Conservation (phyloP, 37 sponge, comb jelly and placozoan genomes). For the Cliona cf. orientalis region DNA sequence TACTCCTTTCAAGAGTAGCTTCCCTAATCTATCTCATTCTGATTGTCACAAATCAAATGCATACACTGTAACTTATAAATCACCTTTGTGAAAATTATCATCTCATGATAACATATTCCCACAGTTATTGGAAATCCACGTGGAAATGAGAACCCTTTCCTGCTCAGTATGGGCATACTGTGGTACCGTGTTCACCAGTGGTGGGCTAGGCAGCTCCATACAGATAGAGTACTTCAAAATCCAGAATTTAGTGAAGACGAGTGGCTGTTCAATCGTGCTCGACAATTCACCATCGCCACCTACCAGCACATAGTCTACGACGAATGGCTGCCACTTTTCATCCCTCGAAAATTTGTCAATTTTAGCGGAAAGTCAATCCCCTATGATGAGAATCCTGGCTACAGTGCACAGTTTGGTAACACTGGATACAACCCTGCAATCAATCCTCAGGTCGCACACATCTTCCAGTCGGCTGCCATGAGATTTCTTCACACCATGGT, state of each 20-base stretch:
- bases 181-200: slow-evolving; percentile 95
- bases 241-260: slow-evolving; percentile 69
- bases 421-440: slow-evolving; percentile 85
- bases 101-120: not conserved
- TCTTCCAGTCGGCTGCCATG: slow-evolving; percentile 96
- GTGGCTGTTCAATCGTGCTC: slow-evolving; percentile 89
- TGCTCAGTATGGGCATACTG: slow-evolving; percentile 85
- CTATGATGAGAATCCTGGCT: slow-evolving; percentile 43
- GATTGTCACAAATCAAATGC: too few relatives aligned
- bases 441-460: slow-evolving; percentile 88
- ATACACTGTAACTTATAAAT: too few relatives aligned
- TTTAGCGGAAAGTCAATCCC: not conserved
- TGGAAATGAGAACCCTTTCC: slow-evolving; percentile 95
- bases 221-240: not conserved
- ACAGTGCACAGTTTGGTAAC: slow-evolving; percentile 57
- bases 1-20: too few relatives aligned
- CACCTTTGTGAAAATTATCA: too few relatives aligned
- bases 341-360: slow-evolving; percentile 58
- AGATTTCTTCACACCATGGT: slow-evolving; percentile 94
- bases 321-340: slow-evolving; percentile 92
- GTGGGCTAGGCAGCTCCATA: slow-evolving; percentile 60
- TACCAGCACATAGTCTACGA: slow-evolving; percentile 87
- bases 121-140: slow-evolving; percentile 94
- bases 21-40: too few relatives aligned
- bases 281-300: slow-evolving; percentile 93